Percentiles rank a stretch among this genome's conserved stretches.
Conservation (phyloP, 2,797 vertebrate genomes). For the Pelobates cultripes region DNA sequence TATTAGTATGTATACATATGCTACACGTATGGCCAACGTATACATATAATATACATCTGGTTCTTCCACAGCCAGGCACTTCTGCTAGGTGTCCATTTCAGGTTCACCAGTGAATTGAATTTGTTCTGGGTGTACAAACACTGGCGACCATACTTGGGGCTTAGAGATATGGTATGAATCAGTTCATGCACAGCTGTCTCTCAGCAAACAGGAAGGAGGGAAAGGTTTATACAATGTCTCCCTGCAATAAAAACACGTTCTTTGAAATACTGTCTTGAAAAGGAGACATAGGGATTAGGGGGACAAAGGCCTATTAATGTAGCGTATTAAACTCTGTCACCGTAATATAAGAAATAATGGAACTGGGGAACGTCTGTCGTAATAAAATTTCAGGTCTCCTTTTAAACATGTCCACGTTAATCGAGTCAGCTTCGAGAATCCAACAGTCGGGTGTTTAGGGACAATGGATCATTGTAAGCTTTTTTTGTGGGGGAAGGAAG, state of each 20-base stretch:
- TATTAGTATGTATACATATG: too few relatives aligned
- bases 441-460: slow-evolving; percentile 15
- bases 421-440: slow-evolving; percentile 13
- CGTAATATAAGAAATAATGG: neutral
- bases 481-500: slow-evolving; percentile 36
- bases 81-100: too few relatives aligned
- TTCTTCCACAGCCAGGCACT: too few relatives aligned
- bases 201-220: slow-evolving; percentile 2
- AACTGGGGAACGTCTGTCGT: slow-evolving; percentile 10
- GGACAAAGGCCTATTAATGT: slow-evolving; percentile 50
- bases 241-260: slow-evolving; percentile 38
- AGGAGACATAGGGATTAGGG: slow-evolving; percentile 35
- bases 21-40: too few relatives aligned
- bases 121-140: too few relatives aligned
- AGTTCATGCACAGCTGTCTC: slow-evolving; percentile 28
- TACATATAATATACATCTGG: too few relatives aligned
- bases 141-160: too few relatives aligned
- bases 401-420: neutral
- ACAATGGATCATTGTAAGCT: slow-evolving; percentile 45
- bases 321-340: slow-evolving; percentile 35
- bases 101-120: too few relatives aligned
- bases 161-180: too few relatives aligned
- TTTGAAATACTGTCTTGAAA: slow-evolving; percentile 33
- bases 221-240: neutral
- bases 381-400: slow-evolving; percentile 4